Percentiles rank a stretch among this genome's conserved stretches.
Evolutionary conservation across 2,888 invertebrate genomes (phyloP).

Genomic region (Apodemia hepburni): DNA sequence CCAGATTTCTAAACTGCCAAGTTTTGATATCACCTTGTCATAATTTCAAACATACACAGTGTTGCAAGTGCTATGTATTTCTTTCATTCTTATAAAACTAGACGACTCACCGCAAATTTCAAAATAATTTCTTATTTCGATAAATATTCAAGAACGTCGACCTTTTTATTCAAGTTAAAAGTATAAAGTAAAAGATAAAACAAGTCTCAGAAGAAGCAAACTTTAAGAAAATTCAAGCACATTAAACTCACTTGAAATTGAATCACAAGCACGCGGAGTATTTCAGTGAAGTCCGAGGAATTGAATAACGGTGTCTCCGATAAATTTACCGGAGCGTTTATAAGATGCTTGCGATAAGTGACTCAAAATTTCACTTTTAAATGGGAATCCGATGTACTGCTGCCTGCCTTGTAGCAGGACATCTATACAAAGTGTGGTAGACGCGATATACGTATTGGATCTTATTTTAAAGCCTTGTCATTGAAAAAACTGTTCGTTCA

Average conservation of each 20-base stretch:
- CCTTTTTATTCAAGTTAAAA: background rate
- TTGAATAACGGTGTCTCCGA: conserved; percentile 3
- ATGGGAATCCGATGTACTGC: conserved; percentile 5
- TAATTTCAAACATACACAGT: too few species aligned
- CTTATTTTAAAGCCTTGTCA: background rate
- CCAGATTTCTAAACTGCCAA: too few species aligned
- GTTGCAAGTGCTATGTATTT: too few species aligned
- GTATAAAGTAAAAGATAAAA: background rate
- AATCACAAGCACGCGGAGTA: conserved; percentile 1
- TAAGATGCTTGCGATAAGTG: conserved; percentile 7
- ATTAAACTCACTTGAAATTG: conserved; percentile 1
- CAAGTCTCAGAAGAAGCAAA: conserved; percentile 1
- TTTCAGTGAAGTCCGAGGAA: background rate
- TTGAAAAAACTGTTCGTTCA: background rate
- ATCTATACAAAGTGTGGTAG: background rate
- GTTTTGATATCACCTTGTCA: too few species aligned
- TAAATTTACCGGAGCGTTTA: conserved; percentile 4
- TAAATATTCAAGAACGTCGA: background rate
- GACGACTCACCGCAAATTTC: background rate
- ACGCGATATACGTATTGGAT: background rate
- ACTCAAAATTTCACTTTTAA: conserved; percentile 7
- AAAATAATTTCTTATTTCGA: background rate
- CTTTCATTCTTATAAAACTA: background rate
- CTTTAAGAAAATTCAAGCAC: background rate
- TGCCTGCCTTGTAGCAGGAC: background rate